These are phyloP conservation scores for Drosophila peninsularis DNA, from an alignment of 2,888 invertebrate species.

Conservation along the genomic window DNA sequence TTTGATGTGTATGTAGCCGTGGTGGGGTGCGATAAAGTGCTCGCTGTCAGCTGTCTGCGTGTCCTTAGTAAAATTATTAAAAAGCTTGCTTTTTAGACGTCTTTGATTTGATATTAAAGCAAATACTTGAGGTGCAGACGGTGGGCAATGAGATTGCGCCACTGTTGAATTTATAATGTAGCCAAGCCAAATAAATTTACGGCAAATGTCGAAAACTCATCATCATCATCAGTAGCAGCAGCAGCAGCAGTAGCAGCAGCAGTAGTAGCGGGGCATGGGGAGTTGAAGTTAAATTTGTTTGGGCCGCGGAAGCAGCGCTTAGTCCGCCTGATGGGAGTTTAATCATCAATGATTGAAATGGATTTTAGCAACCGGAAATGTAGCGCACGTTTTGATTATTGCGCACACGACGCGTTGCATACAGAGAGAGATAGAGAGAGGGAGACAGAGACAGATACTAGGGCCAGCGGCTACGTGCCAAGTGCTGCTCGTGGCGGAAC, in stretches of 20 bases:
- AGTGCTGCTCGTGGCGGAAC: constrained; percentile 5
- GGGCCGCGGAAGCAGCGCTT: constrained; percentile 28
- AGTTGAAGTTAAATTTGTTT: not conserved
- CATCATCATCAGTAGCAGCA: constrained; percentile 13
- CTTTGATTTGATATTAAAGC: constrained; percentile 77
- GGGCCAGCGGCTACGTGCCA: constrained; percentile 14
- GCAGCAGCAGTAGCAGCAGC: constrained; percentile 13
- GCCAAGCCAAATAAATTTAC: constrained; percentile 63
- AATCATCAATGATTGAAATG: constrained; percentile 79
- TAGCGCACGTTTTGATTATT: constrained; percentile 43
- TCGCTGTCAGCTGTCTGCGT: constrained; percentile 29
- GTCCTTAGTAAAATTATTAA: constrained; percentile 50
- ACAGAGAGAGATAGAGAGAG: not conserved
- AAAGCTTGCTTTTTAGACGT: constrained; percentile 23
- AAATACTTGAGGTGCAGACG: constrained; percentile 37
- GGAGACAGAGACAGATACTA: too few relatives aligned
- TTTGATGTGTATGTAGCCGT: not conserved
- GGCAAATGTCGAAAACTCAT: constrained; percentile 42
- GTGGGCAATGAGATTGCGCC: constrained; percentile 32
- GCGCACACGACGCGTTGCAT: constrained; percentile 21
- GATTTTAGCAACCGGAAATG: constrained; percentile 53
- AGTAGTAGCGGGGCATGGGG: constrained; percentile 11
- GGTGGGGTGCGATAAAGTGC: constrained; percentile 21
- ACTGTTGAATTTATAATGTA: constrained; percentile 68
- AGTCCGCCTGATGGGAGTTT: constrained; percentile 59